Percentiles rank a stretch among this genome's conserved stretches.
phyloP scores from a whole-genome alignment of 2,888 invertebrate genomes.

The Hydrotaea diabolus region DNA sequence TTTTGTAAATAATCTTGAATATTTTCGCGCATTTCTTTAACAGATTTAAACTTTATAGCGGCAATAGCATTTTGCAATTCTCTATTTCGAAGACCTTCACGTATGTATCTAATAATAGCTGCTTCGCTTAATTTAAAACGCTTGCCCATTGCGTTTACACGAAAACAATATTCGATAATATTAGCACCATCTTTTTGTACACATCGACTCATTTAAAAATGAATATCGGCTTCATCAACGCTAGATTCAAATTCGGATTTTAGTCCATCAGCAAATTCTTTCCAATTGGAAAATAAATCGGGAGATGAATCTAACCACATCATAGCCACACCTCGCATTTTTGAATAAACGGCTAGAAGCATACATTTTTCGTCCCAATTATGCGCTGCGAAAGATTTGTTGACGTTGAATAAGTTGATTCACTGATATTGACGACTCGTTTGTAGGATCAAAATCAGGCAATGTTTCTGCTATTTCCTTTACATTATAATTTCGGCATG shows the following conservation, averaged over 20 bases:
- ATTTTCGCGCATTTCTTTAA: slow-evolving; percentile 41
- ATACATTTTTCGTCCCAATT: slow-evolving; percentile 47
- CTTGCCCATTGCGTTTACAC: background rate
- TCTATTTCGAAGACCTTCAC: slow-evolving; percentile 12
- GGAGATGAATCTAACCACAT: no score
- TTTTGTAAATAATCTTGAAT: background rate
- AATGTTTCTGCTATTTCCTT: slow-evolving; percentile 3
- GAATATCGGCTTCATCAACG: no score
- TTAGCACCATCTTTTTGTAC: no score
- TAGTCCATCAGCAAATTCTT: no score
- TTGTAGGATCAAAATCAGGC: background rate
- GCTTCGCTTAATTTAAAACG: slow-evolving; percentile 20
- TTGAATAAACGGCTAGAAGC: slow-evolving; percentile 54
- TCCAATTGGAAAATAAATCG: no score
- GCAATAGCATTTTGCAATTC: slow-evolving; percentile 32
- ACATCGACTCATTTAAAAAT: no score
- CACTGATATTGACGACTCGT: background rate
- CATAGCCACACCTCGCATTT: no score
- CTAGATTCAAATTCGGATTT: no score
- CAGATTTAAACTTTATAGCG: slow-evolving; percentile 37
- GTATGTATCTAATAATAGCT: slow-evolving; percentile 26
- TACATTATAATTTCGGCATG: background rate
- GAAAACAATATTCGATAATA: slow-evolving; percentile 2
- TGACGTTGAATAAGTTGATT: slow-evolving; percentile 47
- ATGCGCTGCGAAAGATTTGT: slow-evolving; percentile 38